Conservation (phyloP, 1,140 invertebrate species). For the Lepidostoma basale region DNA sequence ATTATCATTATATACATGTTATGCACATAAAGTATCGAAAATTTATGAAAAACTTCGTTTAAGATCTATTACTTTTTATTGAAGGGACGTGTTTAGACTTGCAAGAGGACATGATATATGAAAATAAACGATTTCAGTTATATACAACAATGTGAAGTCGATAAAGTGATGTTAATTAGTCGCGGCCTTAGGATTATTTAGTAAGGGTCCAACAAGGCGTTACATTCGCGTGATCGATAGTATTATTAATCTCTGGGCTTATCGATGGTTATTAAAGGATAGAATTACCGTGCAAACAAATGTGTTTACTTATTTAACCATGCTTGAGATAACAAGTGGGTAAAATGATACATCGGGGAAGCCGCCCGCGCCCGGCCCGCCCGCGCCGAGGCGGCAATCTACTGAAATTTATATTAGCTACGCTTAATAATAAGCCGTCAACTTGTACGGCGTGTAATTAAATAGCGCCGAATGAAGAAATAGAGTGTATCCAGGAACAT, state of each 20-base stretch:
- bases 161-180: background rate
- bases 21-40: no score
- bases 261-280: conserved; percentile 25
- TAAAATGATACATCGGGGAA: conserved; percentile 26
- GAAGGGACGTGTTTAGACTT: background rate
- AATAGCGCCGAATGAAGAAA: conserved; percentile 23
- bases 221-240: background rate
- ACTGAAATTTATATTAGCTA: conserved; percentile 35
- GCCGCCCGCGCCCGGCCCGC: background rate
- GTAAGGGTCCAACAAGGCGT: background rate
- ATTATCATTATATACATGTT: no score
- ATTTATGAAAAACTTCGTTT: no score
- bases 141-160: background rate
- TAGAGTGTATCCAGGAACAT: background rate
- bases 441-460: conserved; percentile 35
- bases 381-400: conserved; percentile 22
- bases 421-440: conserved; percentile 36
- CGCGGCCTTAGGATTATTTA: background rate
- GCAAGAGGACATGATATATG: background rate
- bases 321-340: conserved; percentile 1
- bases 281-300: background rate
- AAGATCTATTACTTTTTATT: background rate
- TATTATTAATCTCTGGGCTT: background rate
- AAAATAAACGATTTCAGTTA: background rate
- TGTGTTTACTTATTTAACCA: background rate